Evolutionary conservation across 2,113 vertebrate species (phyloP).

Genomic region (Fulmarus glacialis): DNA sequence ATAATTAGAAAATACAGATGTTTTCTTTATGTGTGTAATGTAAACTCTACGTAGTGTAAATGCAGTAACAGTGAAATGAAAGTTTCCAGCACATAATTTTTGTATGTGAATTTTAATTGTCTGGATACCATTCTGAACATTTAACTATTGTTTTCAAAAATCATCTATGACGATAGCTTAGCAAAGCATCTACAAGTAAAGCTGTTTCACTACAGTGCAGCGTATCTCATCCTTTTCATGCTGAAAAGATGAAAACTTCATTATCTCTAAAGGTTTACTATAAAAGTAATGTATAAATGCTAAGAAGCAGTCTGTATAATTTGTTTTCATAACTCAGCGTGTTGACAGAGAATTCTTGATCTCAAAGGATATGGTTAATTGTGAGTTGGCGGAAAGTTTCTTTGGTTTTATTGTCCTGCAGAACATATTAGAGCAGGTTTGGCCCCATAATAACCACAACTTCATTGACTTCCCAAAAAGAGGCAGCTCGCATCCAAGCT

Average conservation of each 20-base stretch:
- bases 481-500: background rate
- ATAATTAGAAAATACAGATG: slow-evolving; percentile 31
- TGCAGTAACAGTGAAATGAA: background rate
- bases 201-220: background rate
- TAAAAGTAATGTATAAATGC: background rate
- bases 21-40: background rate
- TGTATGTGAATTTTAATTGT: background rate
- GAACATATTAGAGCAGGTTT: background rate
- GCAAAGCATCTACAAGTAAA: background rate
- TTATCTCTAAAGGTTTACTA: background rate
- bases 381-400: background rate
- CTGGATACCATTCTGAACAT: background rate
- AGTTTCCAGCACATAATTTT: background rate
- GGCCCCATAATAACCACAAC: background rate
- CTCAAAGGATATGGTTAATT: background rate
- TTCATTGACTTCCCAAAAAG: background rate
- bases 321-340: background rate
- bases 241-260: background rate
- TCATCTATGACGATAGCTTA: background rate
- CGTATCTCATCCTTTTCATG: background rate
- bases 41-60: background rate
- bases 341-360: background rate
- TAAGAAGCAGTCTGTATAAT: background rate
- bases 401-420: background rate
- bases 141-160: background rate